Conservation (phyloP, 2,113 vertebrate genomes). For the Eretmochelys imbricata region DNA sequence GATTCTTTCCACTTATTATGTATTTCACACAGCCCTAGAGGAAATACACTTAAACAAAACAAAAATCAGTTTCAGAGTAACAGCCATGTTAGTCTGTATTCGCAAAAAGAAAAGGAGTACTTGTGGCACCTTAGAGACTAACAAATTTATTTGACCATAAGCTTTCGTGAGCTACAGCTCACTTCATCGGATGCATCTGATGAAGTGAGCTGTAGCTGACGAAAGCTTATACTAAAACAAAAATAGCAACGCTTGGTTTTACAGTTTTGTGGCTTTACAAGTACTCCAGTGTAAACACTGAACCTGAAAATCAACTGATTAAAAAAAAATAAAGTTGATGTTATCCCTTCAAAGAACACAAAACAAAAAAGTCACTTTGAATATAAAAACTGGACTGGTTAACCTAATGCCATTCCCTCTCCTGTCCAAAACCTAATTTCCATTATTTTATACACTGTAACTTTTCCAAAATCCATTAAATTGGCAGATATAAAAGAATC, state of each 20-base stretch:
- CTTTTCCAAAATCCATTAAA: not conserved
- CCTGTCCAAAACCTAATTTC: not conserved
- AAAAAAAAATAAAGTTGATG: not conserved
- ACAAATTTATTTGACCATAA: no score
- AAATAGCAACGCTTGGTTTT: not conserved
- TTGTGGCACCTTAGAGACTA: no score
- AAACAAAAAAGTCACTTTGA: not conserved
- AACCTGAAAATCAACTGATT: not conserved
- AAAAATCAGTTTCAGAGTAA: not conserved
- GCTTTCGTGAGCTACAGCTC: no score
- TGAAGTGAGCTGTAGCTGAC: no score
- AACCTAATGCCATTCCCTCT: not conserved
- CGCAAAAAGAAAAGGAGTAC: no score
- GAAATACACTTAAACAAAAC: fast-evolving
- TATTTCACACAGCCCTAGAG: not conserved
- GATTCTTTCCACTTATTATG: not conserved
- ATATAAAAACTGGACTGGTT: not conserved
- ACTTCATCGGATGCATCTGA: no score
- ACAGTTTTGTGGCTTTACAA: not conserved
- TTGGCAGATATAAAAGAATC: fast-evolving
- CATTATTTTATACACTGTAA: fast-evolving
- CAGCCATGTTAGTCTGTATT: no score
- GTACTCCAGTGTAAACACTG: not conserved
- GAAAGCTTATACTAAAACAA: not conserved
- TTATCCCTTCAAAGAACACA: not conserved